Percentiles rank a stretch among this genome's conserved stretches.
Evolutionary conservation across 2,888 invertebrate species (phyloP).

Genomic region (Polyommatus iphigenia): DNA sequence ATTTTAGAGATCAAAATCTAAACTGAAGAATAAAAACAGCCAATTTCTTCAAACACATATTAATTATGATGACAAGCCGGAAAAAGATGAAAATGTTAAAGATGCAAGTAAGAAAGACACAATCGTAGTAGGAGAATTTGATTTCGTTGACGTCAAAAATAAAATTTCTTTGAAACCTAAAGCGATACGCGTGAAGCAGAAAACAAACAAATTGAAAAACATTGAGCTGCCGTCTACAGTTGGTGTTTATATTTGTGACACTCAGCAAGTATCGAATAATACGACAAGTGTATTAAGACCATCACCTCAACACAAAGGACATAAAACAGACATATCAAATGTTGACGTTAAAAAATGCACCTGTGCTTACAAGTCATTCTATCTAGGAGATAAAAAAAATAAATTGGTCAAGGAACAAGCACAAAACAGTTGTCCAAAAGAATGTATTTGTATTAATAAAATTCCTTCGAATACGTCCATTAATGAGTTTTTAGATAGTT

Average conservation of each 20-base stretch:
- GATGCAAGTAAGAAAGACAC: background rate
- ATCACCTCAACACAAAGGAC: slow-evolving; percentile 44
- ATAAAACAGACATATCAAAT: slow-evolving; percentile 37
- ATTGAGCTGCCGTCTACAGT: slow-evolving; percentile 55
- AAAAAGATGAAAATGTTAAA: background rate
- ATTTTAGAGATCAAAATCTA: background rate
- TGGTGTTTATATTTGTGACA: slow-evolving; percentile 61
- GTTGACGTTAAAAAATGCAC: background rate
- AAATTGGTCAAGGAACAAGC: slow-evolving; percentile 36
- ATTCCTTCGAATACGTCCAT: slow-evolving; percentile 65
- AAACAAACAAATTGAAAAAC: slow-evolving; percentile 41
- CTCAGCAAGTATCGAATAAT: slow-evolving; percentile 47
- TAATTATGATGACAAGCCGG: background rate
- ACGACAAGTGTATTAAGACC: slow-evolving; percentile 38
- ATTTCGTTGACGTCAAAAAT: background rate
- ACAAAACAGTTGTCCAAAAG: slow-evolving; percentile 47
- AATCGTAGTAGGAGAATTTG: background rate
- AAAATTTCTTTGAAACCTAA: slow-evolving; percentile 33
- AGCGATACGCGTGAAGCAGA: slow-evolving; percentile 35
- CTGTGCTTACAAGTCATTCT: background rate
- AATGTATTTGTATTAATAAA: slow-evolving; percentile 63
- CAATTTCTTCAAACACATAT: background rate
- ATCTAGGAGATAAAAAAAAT: slow-evolving; percentile 21
- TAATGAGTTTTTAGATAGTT: slow-evolving; percentile 58
- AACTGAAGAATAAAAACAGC: slow-evolving; percentile 11